These are phyloP conservation scores for Manis pentadactyla DNA, from an alignment of 2,797 vertebrate genomes.

Conservation along the genomic window DNA sequence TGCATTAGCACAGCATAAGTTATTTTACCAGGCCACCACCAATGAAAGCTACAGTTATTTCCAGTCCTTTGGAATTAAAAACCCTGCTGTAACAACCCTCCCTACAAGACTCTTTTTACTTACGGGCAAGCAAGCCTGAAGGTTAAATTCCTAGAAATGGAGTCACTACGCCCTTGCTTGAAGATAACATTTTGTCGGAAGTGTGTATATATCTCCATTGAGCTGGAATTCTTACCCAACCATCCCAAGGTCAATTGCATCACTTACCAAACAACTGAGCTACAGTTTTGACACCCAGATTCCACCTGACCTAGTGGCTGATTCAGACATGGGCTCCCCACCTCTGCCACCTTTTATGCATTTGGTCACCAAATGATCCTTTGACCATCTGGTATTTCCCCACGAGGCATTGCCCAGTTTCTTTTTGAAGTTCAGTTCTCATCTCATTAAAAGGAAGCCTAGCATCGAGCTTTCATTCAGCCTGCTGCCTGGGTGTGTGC, in stretches of 20 bases:
- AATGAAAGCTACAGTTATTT: neutral
- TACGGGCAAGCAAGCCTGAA: neutral
- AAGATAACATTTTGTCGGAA: neutral
- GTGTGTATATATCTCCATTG: fast-evolving
- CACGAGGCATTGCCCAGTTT: neutral
- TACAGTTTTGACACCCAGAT: neutral
- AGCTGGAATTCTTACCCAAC: neutral
- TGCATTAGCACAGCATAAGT: fast-evolving
- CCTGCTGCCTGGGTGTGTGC: neutral
- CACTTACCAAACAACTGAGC: neutral
- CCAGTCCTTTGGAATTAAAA: neutral
- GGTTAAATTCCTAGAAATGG: neutral
- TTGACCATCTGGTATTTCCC: conserved; percentile 49
- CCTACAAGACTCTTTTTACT: neutral
- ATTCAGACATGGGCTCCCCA: neutral
- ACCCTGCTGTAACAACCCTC: neutral
- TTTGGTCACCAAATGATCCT: conserved; percentile 52
- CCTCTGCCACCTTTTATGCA: neutral
- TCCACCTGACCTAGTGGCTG: neutral
- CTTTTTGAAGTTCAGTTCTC: conserved; percentile 66
- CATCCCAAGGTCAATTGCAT: neutral
- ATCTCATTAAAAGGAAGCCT: conserved; percentile 51
- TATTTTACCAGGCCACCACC: neutral
- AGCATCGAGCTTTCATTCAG: neutral
- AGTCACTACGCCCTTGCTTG: neutral